Evolutionary conservation across 2,797 vertebrate species (phyloP), one percentile per base, ranked within the genome.

Genomic region (Rachycentron canadum): DNA sequence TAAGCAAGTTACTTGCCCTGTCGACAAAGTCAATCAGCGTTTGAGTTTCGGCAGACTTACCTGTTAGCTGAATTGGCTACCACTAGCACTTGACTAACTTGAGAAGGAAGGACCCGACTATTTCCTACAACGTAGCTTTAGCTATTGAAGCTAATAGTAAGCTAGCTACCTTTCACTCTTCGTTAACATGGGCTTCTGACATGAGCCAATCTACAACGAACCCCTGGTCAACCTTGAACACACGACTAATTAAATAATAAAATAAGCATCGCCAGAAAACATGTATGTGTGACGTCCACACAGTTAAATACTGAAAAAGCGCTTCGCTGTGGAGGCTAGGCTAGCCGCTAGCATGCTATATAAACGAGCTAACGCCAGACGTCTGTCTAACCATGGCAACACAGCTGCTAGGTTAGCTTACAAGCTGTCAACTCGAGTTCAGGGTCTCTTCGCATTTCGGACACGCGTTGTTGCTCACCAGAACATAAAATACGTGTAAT

Each of bases 341-440:
- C 70, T 93, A 90, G 43, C 60, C 71, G 69, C 65, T 92, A 90
- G 66, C 84, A 86, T 72, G 85, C 89, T 85, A 87, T 16, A 50
- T 52, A 50, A 68, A 30, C 28, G 43, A 82, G 84, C 81, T 78
- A 87, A 84, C 59, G 45, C 50, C 72, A 86, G 78, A 61, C 17
- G 52, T 32, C 25, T 47, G 61, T 67, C 76, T 67, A 75, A 76
- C 72, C 78, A 52, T 43, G 68, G 74, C 56, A 86, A 80, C 78
- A 55, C 62, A 74, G 68, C 11, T 78, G 88, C 87, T 88, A 87
- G 68, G 63, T 74, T 88, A 89, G 86, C 85, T n/a, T 23, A 16
- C 62, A 50, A 87, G 73, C 90, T 94, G 92, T 94, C 93, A 93
- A 86, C 81, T 53, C 32, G 78, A 17, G 50, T 38, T 49, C 59